A percentile compares a stretch with the other conserved stretches of the same genome.
Conservation (phyloP, 37 sponge, comb jelly and placozoan genomes). For the Beroe forskalii region DNA sequence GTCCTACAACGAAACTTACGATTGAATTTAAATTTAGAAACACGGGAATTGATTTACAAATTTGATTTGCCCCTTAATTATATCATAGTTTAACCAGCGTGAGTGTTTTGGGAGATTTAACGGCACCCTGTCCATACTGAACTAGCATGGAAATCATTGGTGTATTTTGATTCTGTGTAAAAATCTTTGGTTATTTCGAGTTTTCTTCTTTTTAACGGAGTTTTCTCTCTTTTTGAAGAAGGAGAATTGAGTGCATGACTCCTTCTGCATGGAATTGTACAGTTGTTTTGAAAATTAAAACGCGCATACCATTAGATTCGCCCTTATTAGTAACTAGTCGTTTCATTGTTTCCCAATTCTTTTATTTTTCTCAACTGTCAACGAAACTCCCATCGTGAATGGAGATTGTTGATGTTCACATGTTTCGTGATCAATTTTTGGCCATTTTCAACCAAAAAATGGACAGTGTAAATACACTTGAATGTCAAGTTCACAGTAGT, state of each 20-base stretch:
- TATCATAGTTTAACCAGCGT: not conserved
- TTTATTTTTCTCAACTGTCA: not conserved
- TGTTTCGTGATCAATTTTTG: too few relatives aligned
- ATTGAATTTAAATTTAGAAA: not conserved
- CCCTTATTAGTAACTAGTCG: not conserved
- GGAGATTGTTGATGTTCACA: too few relatives aligned
- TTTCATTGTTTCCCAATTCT: too few relatives aligned
- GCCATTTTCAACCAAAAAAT: too few relatives aligned
- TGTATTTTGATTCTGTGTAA: constrained; percentile 61
- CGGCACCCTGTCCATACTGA: not conserved
- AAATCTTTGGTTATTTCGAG: constrained; percentile 58
- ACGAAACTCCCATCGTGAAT: too few relatives aligned
- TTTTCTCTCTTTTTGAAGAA: not conserved
- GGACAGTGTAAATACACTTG: too few relatives aligned
- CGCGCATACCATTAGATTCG: constrained; percentile 26
- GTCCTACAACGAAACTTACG: not conserved
- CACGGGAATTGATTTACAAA: constrained; percentile 43
- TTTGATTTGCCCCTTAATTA: constrained; percentile 57
- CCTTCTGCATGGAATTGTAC: constrained; percentile 49
- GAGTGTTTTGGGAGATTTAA: not conserved
- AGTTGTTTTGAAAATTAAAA: constrained; percentile 60
- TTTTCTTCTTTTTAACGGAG: not conserved
- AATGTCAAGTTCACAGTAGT: too few relatives aligned
- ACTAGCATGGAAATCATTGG: constrained; percentile 18
- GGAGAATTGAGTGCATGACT: not conserved